Evolutionary conservation across 2,113 vertebrate species (phyloP).

Genomic region (Seriola quinqueradiata): DNA sequence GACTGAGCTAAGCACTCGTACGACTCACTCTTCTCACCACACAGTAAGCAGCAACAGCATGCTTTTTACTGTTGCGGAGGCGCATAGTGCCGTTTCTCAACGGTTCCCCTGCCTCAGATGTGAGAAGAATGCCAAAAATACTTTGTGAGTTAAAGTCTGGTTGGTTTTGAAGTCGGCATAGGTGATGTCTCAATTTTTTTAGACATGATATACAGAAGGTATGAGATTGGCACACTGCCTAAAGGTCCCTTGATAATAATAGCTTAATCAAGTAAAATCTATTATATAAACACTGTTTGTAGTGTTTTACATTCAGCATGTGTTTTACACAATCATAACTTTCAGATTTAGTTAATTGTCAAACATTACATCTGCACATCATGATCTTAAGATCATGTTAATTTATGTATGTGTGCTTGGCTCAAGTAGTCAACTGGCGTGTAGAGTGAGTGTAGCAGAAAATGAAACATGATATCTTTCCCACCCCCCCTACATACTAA

Average conservation of each 20-base stretch:
- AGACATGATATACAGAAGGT: not conserved
- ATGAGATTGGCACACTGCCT: not conserved
- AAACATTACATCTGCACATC: not conserved
- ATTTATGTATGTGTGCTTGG: not conserved
- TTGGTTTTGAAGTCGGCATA: not conserved
- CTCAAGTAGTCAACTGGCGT: conserved; percentile 13
- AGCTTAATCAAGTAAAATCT: not conserved
- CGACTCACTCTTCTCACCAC: not conserved
- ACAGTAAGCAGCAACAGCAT: conserved; percentile 33
- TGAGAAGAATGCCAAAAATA: conserved; percentile 57
- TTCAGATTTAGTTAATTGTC: not conserved
- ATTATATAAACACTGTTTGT: not conserved
- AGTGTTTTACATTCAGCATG: not conserved
- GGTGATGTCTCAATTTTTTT: not conserved
- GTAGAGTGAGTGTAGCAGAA: conserved; percentile 14
- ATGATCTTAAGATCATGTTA: not conserved
- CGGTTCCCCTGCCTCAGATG: conserved; percentile 39
- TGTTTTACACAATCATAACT: not conserved
- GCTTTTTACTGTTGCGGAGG: conserved; percentile 46
- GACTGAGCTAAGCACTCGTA: conserved; percentile 2
- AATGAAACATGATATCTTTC: conserved; percentile 34
- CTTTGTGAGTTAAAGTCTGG: conserved; percentile 2
- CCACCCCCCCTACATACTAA: not conserved
- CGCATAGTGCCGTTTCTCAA: conserved; percentile 35
- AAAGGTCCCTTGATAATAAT: not conserved